phyloP scores from a whole-genome alignment of 2,797 vertebrate genomes.

The Diceros bicornis region DNA sequence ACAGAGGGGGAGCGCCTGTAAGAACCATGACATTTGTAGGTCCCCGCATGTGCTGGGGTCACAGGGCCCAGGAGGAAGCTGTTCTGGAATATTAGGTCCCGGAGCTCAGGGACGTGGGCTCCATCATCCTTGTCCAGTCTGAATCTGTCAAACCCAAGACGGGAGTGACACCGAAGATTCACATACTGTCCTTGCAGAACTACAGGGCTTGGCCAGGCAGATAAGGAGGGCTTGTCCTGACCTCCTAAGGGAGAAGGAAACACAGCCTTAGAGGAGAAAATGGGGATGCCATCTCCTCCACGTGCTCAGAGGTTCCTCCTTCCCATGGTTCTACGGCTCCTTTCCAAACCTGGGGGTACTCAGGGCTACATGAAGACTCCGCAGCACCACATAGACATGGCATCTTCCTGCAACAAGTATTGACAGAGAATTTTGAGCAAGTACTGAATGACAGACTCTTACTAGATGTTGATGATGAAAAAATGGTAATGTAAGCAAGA shows the following conservation, averaged over 20 bases:
- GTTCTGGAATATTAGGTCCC: accelerated
- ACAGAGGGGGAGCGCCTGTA: accelerated
- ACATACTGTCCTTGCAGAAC: not conserved
- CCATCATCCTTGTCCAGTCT: not conserved
- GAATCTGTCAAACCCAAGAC: not conserved
- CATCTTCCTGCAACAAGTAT: accelerated
- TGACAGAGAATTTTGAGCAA: not conserved
- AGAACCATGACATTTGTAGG: not conserved
- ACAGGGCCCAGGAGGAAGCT: not conserved
- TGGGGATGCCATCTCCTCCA: accelerated
- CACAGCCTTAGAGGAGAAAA: not conserved
- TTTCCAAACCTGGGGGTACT: not conserved
- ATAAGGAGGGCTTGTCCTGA: not conserved
- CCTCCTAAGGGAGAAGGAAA: not conserved
- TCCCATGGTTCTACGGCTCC: not conserved
- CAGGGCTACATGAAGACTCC: not conserved
- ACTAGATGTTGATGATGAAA: not conserved
- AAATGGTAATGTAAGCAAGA: not conserved
- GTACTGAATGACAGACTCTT: not conserved
- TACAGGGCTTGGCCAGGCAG: not conserved
- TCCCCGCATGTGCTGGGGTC: not conserved
- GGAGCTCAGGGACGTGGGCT: too few species aligned
- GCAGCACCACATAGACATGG: accelerated
- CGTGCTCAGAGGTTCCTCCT: not conserved
- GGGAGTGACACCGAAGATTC: not conserved